Conservation (phyloP, 2,113 vertebrate genomes). For the Charina bottae region DNA sequence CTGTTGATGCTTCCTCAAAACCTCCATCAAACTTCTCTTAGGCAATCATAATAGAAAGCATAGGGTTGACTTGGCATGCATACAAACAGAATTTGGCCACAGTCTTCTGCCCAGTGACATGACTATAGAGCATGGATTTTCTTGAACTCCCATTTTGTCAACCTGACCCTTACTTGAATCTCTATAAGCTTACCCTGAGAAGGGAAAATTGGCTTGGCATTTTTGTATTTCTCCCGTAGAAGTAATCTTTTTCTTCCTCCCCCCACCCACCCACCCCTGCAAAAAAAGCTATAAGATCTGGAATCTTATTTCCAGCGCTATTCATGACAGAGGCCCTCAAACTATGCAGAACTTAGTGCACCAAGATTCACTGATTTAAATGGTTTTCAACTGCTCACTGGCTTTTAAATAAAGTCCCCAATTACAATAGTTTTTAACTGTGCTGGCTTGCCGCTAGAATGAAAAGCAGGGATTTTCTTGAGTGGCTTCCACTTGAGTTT, state of each 20-base stretch:
- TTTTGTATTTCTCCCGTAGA: background rate
- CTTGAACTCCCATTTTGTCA: background rate
- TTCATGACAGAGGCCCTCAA: background rate
- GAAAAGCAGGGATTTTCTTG: background rate
- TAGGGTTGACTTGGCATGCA: constrained; percentile 10
- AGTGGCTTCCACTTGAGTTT: background rate
- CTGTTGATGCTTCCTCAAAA: constrained; percentile 26
- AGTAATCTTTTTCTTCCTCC: background rate
- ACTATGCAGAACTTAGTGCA: background rate
- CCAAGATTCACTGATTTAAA: background rate
- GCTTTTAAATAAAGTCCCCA: too few species aligned
- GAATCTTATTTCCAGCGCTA: constrained; percentile 5
- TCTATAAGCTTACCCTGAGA: background rate
- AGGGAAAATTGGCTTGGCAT: background rate
- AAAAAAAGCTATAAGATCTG: background rate
- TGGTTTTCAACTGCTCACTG: background rate
- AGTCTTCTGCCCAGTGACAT: background rate
- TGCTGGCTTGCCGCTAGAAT: background rate
- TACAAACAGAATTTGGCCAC: background rate
- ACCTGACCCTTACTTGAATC: background rate
- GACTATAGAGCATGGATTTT: background rate
- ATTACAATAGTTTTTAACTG: background rate
- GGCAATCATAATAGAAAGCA: constrained; percentile 27
- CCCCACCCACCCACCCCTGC: rapidly evolving
- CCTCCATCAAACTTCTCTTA: constrained; percentile 17